Evolutionary conservation across 2,888 invertebrate species (phyloP).

Genomic region (Cheilosia pagana): DNA sequence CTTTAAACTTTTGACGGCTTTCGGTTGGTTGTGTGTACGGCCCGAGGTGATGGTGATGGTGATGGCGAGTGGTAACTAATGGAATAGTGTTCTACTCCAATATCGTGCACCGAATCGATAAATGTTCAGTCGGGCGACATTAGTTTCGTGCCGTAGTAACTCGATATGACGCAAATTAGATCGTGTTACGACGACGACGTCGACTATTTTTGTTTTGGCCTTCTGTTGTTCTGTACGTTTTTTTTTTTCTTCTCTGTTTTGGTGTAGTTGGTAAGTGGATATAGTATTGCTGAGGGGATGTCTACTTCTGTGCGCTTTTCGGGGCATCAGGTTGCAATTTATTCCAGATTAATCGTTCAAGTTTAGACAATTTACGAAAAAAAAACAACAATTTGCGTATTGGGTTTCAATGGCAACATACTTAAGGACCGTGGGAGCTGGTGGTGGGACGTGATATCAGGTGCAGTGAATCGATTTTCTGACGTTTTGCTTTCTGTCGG

Average conservation of each 20-base stretch:
- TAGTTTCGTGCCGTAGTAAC: conserved; percentile 66
- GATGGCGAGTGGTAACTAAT: conserved; percentile 25
- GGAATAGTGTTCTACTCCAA: conserved; percentile 23
- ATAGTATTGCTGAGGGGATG: conserved; percentile 56
- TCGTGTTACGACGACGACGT: conserved; percentile 57
- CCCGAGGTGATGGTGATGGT: background rate
- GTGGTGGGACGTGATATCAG: too few species aligned
- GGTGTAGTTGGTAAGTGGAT: conserved; percentile 29
- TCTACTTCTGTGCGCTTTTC: conserved; percentile 58
- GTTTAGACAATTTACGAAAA: conserved; percentile 22
- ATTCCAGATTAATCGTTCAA: conserved; percentile 8
- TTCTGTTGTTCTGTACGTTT: conserved; percentile 26
- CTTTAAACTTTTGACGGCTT: conserved; percentile 33
- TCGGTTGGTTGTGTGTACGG: too few species aligned
- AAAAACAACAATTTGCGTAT: conserved; percentile 21
- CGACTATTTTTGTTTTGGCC: conserved; percentile 24
- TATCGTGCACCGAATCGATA: conserved; percentile 67
- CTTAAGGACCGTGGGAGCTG: conserved; percentile 56
- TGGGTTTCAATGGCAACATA: conserved; percentile 41
- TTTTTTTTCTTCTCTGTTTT: background rate
- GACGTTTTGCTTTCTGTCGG: too few species aligned
- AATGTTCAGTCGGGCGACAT: conserved; percentile 68
- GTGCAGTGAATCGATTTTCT: background rate
- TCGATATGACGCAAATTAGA: conserved; percentile 66
- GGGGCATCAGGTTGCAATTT: conserved; percentile 30